Base-by-base conservation (phyloP, 2,888 invertebrate species). In the Thera britannica region DNA sequence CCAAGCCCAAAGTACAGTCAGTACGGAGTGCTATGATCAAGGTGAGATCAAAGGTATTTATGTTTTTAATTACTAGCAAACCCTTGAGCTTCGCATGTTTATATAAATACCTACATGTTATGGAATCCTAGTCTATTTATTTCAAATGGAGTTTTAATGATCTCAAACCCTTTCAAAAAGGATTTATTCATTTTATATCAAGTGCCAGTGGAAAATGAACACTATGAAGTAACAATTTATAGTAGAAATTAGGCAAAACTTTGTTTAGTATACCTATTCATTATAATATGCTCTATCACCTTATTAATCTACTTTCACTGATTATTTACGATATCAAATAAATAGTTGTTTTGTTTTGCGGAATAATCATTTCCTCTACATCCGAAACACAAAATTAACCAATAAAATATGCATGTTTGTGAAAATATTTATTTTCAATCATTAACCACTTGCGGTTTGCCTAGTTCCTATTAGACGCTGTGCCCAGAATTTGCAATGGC, bases 1-100 rank as follows among this genome's bases (percentile, higher is more conserved):
- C 81, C 52, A 94, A 88, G 78, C 85, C 86, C 65, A 94, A 92
- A 73, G 75, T 80, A 36, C 85, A 83, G 11, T 79, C 90, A 0
- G 78, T 86, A 51, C 85, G 90, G 68, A 87, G 77, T 67, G 75
- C 87, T 64, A 85, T 92, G 49, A 88, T 84, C 74, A 94, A 90
- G 91, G 94, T 90, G 86, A 76, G 67, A 38, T 61, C 65, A 35
- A 62, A 68, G 57, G 57, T 64, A 64, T 52, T 52, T 52, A 52
- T 55, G 41, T 41, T 55, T 34, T 68, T 61, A 58, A 35, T 58
- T 54, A 66, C 11, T 57, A 49, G 38, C 51, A 52, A 55, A 60
- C 38, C 41, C 41, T 46, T 6, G 9, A 54, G 48, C 58, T 58
- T 59, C 41, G 36, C 58, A 51, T 63, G 52, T 41, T 54, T 41